Percentiles rank a stretch among this genome's conserved stretches.
These are phyloP conservation scores for Bombus superbus DNA, from an alignment of 1,140 invertebrate genomes.

Conservation along the genomic window DNA sequence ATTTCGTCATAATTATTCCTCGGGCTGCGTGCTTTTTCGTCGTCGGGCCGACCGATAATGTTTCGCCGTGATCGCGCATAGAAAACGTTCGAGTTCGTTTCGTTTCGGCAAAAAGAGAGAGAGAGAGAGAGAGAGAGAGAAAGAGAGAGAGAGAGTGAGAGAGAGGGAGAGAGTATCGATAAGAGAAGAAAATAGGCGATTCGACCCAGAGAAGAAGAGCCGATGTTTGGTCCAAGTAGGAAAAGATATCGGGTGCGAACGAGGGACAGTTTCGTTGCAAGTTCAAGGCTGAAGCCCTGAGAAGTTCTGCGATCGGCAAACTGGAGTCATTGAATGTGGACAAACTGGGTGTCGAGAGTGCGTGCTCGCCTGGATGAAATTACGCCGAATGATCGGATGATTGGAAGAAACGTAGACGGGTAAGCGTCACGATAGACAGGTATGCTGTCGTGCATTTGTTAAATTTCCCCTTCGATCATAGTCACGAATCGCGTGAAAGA, in stretches of 20 bases:
- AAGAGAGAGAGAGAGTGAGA: too few species aligned
- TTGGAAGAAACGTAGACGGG: neutral
- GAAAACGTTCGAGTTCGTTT: neutral
- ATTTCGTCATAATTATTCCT: neutral
- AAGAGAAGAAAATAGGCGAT: neutral
- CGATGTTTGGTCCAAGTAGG: neutral
- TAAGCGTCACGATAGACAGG: neutral
- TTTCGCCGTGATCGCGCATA: neutral
- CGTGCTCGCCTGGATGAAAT: constrained; percentile 53
- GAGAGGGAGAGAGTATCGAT: too few species aligned
- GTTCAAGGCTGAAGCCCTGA: constrained; percentile 43
- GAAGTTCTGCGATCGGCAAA: constrained; percentile 30
- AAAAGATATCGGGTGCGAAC: neutral
- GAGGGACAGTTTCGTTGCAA: constrained; percentile 6
- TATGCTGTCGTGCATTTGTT: neutral
- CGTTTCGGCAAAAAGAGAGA: neutral
- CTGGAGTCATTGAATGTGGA: constrained; percentile 39
- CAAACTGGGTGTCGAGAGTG: constrained; percentile 27
- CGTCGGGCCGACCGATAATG: neutral
- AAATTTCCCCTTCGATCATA: too few species aligned
- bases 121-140: neutral
- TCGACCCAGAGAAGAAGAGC: neutral
- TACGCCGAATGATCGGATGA: neutral
- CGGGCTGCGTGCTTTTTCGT: neutral
- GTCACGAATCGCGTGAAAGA: too few species aligned